Evolutionary conservation across 2,113 vertebrate genomes (phyloP).

Genomic region (Cairina moschata): DNA sequence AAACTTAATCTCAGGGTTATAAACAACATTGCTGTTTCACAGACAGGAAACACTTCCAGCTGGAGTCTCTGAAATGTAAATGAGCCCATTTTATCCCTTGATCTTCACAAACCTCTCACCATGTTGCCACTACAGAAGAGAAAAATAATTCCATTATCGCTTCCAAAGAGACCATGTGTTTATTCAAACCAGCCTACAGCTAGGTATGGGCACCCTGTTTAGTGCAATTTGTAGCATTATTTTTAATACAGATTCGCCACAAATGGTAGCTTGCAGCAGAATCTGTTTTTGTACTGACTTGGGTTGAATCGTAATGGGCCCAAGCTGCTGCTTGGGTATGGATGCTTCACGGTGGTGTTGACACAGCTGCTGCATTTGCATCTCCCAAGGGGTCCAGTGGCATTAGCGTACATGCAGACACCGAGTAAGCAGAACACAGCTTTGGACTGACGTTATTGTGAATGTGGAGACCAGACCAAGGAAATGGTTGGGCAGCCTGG

Average conservation of each 20-base stretch:
- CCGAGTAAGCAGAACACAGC: background rate
- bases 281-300: background rate
- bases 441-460: background rate
- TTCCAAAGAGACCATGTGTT: constrained; percentile 3
- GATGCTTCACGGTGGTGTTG: background rate
- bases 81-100: constrained; percentile 29
- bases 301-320: background rate
- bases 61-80: constrained; percentile 53
- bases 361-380: background rate
- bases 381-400: background rate
- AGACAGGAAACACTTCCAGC: constrained; percentile 24
- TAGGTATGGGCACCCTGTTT: background rate
- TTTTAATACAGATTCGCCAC: background rate
- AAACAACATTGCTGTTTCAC: constrained; percentile 2
- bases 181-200: background rate
- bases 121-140: background rate
- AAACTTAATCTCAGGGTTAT: constrained; percentile 2
- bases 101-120: constrained; percentile 50
- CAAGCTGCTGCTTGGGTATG: background rate
- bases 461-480: background rate
- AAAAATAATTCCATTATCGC: background rate
- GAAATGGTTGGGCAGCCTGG: background rate
- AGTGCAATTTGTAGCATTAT: background rate
- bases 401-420: rapidly evolving
- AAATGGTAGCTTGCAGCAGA: background rate